phyloP scores from a whole-genome alignment of 2,888 invertebrate genomes.

The Rhamphomyia laevipes region DNA sequence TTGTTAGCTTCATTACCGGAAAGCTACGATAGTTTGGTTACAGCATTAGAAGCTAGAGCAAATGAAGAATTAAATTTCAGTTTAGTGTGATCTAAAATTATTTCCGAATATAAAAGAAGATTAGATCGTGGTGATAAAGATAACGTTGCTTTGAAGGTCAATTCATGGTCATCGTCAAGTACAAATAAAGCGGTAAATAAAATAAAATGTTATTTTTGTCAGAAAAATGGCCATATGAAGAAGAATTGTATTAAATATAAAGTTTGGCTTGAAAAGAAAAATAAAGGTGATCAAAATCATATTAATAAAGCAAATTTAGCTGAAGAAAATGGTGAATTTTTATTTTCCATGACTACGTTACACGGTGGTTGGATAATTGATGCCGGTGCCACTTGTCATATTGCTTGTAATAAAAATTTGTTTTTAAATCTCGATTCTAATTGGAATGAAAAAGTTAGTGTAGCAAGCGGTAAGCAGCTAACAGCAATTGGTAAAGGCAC shows the following conservation, averaged over 20 bases:
- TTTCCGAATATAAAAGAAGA: constrained; percentile 11
- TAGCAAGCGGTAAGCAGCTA: constrained; percentile 11
- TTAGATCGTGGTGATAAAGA: not conserved
- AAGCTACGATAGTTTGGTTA: constrained; percentile 13
- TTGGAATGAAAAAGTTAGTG: constrained; percentile 5
- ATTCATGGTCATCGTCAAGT: not conserved
- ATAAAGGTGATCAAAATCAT: too few relatives aligned
- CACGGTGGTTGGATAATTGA: constrained; percentile 15
- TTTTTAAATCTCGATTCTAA: constrained; percentile 9
- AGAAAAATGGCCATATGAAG: constrained; percentile 10
- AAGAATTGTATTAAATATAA: too few relatives aligned
- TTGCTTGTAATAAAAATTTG: constrained; percentile 6
- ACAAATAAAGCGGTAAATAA: too few relatives aligned
- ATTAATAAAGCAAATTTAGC: constrained; percentile 10
- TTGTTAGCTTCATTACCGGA: constrained; percentile 9
- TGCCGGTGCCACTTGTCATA: constrained; percentile 15
- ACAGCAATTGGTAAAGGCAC: constrained; percentile 10
- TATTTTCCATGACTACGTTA: not conserved
- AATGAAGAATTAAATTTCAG: constrained; percentile 6
- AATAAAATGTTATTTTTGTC: constrained; percentile 13
- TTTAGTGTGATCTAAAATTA: constrained; percentile 9
- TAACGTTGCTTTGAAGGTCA: not conserved
- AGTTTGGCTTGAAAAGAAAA: too few relatives aligned
- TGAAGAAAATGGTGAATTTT: constrained; percentile 8
- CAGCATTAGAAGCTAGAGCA: constrained; percentile 11